Base-by-base conservation (phyloP, 1,140 invertebrate species). In the Drosophila repletoides region DNA sequence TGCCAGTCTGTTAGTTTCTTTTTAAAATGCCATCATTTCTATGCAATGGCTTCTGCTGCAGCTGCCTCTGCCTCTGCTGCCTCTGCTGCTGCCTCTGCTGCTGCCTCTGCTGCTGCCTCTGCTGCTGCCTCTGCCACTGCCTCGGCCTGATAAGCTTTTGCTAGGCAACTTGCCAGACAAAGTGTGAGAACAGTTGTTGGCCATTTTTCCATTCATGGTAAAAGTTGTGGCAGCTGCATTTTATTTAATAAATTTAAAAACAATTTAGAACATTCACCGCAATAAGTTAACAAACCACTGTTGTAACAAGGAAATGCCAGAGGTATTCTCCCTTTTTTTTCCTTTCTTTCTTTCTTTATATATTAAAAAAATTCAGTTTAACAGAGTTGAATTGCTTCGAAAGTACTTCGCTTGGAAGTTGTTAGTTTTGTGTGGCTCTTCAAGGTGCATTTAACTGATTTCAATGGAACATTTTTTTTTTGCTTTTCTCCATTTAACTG, bases 201-300 rank as follows among this genome's bases (percentile, higher is more conserved):
- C 26, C 34, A 26, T 33, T n/a, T n/a, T n/a, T n/a, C n/a, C 28
- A 52, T 22, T 53, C 22, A 19, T 12, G 9, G 19, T 3, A 48
- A 80, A 72, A 81, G 59, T 79, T 80, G 3, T 53, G 51, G 14
- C 26, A 43, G 48, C 19, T 40, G 19, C 21, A 51, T 53, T 74
- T 71, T 28, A 49, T 80, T 34, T 59, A 64, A 72, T 68, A 40
- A 67, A 76, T 67, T 68, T 58, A 40, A 34, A 9, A 67, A 56
- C 55, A 59, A 69, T 80, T 71, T 56, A 10, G 51, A 40, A 68
- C 69, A 69, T 56, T 68, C 29, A 41, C 68, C 74, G 58, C 69
- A 65, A 21, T 29, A 67, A 81, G 45, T 76, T 66, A 49, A 15
- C n/a, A n/a, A n/a, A n/a, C n/a, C 3, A 33, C 48, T 34, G 53